Evolutionary conservation across 2,113 vertebrate species (phyloP), one percentile per base, ranked within the genome.

Genomic region (Donacobius atricapilla): DNA sequence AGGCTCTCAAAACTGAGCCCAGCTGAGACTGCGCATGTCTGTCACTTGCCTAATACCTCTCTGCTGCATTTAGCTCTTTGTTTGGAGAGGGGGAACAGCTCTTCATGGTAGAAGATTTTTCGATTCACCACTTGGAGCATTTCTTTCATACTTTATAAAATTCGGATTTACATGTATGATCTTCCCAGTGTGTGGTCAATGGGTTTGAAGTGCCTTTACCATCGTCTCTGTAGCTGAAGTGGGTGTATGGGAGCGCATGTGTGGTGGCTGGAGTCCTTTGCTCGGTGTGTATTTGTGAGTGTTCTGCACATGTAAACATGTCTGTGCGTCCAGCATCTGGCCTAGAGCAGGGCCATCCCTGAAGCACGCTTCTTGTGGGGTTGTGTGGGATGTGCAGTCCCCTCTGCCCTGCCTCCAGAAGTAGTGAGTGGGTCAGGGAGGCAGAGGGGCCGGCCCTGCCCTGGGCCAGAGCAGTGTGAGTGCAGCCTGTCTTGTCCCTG

Each of bases 31-130:
- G 76, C 56, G 3, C 93, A 40, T 88, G 90, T 95, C 92, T 97
- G 69, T 95, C 95, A 75, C 69, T 97, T 97, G 87, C 85, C 87
- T 96, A 92, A 96, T 95, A 50, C 63, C 88, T 96, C 75, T 96
- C 92, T 96, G 83, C 93, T 92, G 89, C 83, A 15, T 89, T 96
- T 96, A 96, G 94, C 92, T 92, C 75, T 95, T 92, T 96, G 61
- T 93, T 82, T 94, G 96, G 95, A 96, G 95, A 90, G 94, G 56
- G 94, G 47, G 31, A 94, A 53, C 87, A 57, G 68, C 91, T 95
- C 92, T 95, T 94, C 94, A 28, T 94, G 84, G 44, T 94, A 87
- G 92, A 97, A 97, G 96, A 96, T 63, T 89, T 77, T 86, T 81
- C 63, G 31, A 72, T 93, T 93, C 85, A 56, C 80, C 87, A 83